Conservation (phyloP, 2,888 invertebrate species). For the Dorcus parallelipipedus region DNA sequence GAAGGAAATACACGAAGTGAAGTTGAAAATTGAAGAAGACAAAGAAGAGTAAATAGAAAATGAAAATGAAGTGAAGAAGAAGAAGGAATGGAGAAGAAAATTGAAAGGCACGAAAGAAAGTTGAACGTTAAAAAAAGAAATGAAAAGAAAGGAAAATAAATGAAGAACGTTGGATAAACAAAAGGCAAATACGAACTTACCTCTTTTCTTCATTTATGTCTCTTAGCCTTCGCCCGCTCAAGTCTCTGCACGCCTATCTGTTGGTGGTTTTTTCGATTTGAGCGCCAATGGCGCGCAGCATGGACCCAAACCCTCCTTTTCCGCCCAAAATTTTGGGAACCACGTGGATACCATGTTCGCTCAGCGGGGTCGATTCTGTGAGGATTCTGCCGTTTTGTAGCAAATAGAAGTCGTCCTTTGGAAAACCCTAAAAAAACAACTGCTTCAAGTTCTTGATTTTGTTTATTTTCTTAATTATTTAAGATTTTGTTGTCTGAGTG, state of each 20-base stretch:
- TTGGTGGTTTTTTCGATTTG: conserved; percentile 99
- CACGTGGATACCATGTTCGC: conserved; percentile 51
- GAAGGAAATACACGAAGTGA: background rate
- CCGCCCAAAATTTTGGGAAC: conserved; percentile 69
- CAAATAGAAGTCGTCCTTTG: conserved; percentile 33
- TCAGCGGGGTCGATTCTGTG: conserved; percentile 40
- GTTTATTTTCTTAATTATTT: too few relatives aligned
- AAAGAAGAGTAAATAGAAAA: background rate
- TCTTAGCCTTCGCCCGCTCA: conserved; percentile 90
- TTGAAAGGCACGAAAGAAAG: background rate
- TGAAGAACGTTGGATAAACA: background rate
- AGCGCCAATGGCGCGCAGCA: conserved; percentile 96
- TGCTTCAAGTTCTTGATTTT: too few relatives aligned
- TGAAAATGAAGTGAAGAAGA: too few relatives aligned
- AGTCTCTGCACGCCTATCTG: conserved; percentile 91
- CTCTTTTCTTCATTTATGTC: conserved; percentile 95
- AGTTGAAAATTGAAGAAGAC: background rate
- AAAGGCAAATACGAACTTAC: conserved; percentile 21
- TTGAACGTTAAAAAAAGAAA: too few relatives aligned
- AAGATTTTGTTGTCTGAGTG: too few relatives aligned
- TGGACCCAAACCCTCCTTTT: conserved; percentile 97
- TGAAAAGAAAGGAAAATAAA: background rate
- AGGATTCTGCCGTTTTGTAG: conserved; percentile 41
- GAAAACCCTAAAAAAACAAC: conserved; percentile 28
- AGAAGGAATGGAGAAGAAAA: background rate